phyloP scores from a whole-genome alignment of 2,888 invertebrate genomes.

The Notodonta ziczac region DNA sequence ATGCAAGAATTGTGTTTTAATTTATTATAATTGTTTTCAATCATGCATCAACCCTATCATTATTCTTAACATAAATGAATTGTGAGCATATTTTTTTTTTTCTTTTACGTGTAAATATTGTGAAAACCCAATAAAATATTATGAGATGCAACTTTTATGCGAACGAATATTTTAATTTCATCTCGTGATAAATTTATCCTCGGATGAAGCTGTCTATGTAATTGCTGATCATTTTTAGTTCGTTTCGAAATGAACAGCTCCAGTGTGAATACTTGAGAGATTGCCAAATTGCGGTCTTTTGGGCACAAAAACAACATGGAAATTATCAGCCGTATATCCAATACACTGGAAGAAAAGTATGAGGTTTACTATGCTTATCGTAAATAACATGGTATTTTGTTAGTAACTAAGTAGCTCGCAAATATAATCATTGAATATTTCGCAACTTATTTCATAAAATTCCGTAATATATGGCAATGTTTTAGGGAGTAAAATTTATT shows the following conservation, averaged over 20 bases:
- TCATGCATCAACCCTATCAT: not conserved
- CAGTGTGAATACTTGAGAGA: not conserved
- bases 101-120: constrained; percentile 15
- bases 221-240: constrained; percentile 21
- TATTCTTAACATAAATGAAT: not conserved
- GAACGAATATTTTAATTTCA: constrained; percentile 25
- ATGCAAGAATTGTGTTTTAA: not conserved
- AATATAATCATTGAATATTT: not conserved
- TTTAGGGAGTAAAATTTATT: not conserved
- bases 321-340: not conserved
- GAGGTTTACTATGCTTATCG: not conserved
- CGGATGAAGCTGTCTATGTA: constrained; percentile 18
- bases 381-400: not conserved
- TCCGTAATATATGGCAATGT: not conserved
- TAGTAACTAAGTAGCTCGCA: not conserved
- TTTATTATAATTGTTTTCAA: not conserved
- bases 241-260: not conserved
- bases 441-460: too few relatives aligned
- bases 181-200: constrained; percentile 21
- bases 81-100: not conserved
- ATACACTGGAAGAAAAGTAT: not conserved
- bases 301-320: not conserved
- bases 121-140: constrained; percentile 23
- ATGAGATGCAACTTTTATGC: constrained; percentile 18
- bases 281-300: not conserved